Conservation (phyloP, 2,888 invertebrate species). For the Tuta absoluta region DNA sequence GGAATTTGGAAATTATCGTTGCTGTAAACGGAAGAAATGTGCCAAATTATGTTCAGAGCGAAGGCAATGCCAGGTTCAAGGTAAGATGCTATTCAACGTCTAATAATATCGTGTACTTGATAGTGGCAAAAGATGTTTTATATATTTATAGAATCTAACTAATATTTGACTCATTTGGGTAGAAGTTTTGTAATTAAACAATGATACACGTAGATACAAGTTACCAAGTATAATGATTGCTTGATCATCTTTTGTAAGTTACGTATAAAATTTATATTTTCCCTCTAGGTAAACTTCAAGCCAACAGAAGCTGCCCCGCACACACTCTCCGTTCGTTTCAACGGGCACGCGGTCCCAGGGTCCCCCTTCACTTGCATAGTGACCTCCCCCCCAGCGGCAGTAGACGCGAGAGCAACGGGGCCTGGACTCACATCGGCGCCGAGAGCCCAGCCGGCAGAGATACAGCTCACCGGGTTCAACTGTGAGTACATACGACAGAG, state of each 20-base stretch:
- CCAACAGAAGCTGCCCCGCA: constrained; percentile 96
- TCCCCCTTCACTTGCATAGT: constrained; percentile 97
- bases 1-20: constrained; percentile 98
- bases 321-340: constrained; percentile 92
- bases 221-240: too few relatives aligned
- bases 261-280: too few relatives aligned
- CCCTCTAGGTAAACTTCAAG: constrained; percentile 92
- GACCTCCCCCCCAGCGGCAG: constrained; percentile 67
- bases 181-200: too few relatives aligned
- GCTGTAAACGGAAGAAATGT: constrained; percentile 98
- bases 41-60: constrained; percentile 98
- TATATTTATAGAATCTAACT: too few relatives aligned
- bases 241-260: too few relatives aligned
- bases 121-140: too few relatives aligned
- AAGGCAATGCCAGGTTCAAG: constrained; percentile 97
- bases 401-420: constrained; percentile 70
- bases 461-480: constrained; percentile 72
- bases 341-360: constrained; percentile 89
- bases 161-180: too few relatives aligned
- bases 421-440: constrained; percentile 68
- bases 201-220: too few relatives aligned
- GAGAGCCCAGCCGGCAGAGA: constrained; percentile 66
- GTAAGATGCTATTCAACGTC: constrained; percentile 55
- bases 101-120: not conserved
- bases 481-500: constrained; percentile 51